A percentile compares a stretch with the other conserved stretches of the same genome.
Evolutionary conservation across 1,140 invertebrate genomes (phyloP).

Genomic region (Hypothenemus hampei): DNA sequence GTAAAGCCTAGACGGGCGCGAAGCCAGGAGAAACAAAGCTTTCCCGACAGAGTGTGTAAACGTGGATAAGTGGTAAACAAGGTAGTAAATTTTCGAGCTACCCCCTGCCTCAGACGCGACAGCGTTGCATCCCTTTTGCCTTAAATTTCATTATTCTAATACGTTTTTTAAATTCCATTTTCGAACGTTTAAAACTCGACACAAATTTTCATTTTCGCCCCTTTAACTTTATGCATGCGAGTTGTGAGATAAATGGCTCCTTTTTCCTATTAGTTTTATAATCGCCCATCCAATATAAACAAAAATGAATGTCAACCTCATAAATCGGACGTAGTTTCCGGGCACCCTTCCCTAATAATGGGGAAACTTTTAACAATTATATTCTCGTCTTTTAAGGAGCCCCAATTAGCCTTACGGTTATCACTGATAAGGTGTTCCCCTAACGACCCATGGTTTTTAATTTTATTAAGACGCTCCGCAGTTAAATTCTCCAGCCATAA

Average conservation of each 20-base stretch:
- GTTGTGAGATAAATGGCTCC: conserved; percentile 1
- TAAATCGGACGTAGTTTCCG: conserved; percentile 28
- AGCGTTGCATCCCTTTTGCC: conserved; percentile 18
- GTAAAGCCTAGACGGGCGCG: conserved; percentile 29
- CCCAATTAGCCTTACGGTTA: conserved; percentile 19
- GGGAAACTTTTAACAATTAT: conserved; percentile 27
- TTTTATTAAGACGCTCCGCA: background rate
- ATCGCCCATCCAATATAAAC: too few species aligned
- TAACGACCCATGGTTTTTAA: too few species aligned
- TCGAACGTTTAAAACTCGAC: too few species aligned
- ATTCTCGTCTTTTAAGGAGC: conserved; percentile 15
- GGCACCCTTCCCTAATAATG: conserved; percentile 17
- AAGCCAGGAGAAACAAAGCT: conserved; percentile 44
- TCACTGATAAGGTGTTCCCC: conserved; percentile 9
- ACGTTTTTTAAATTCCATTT: too few species aligned
- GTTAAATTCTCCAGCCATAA: too few species aligned
- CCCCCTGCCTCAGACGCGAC: conserved; percentile 38
- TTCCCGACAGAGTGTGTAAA: conserved; percentile 44
- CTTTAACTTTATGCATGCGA: background rate
- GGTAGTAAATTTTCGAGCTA: conserved; percentile 46
- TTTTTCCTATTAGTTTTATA: too few species aligned
- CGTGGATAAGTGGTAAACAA: conserved; percentile 48
- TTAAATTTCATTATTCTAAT: too few species aligned
- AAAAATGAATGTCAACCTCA: too few species aligned
- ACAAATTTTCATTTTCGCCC: background rate